Evolutionary conservation across 2,888 invertebrate species (phyloP).

Genomic region (Eupithecia inturbata): DNA sequence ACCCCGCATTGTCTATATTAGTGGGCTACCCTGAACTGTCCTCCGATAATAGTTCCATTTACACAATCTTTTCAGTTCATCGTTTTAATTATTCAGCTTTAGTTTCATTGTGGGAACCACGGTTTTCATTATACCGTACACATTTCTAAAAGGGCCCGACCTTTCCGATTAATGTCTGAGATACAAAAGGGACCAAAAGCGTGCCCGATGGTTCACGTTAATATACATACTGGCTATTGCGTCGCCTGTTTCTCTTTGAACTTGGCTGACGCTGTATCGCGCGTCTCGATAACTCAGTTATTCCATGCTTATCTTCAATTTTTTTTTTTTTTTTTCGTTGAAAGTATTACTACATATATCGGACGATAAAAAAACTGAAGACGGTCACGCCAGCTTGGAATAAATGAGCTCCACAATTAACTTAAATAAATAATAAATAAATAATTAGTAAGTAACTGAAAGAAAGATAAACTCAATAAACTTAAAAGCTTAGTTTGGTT

Average conservation of each 20-base stretch:
- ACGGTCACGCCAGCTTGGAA: background rate
- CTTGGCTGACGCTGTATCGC: background rate
- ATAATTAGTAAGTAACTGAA: too few relatives aligned
- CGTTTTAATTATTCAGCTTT: slow-evolving; percentile 1
- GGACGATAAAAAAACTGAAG: too few relatives aligned
- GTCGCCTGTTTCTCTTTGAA: too few relatives aligned
- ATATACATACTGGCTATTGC: too few relatives aligned
- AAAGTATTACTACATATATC: too few relatives aligned
- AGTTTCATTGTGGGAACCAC: background rate
- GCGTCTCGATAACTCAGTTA: background rate
- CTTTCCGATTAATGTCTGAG: background rate
- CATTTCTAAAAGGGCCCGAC: background rate
- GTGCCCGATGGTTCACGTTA: too few relatives aligned
- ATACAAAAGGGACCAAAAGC: too few relatives aligned
- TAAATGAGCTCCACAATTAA: background rate
- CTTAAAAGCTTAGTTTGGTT: background rate
- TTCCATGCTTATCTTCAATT: background rate
- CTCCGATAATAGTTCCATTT: background rate
- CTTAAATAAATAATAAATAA: too few relatives aligned
- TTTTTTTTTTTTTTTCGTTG: background rate
- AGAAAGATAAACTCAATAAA: background rate
- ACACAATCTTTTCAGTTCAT: slow-evolving; percentile 1
- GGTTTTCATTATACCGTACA: background rate
- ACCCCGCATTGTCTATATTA: background rate
- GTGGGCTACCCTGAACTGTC: background rate